Evolutionary conservation across 1,140 invertebrate species (phyloP), one percentile per base, ranked within the genome.

Genomic region (Eumeta japonica): DNA sequence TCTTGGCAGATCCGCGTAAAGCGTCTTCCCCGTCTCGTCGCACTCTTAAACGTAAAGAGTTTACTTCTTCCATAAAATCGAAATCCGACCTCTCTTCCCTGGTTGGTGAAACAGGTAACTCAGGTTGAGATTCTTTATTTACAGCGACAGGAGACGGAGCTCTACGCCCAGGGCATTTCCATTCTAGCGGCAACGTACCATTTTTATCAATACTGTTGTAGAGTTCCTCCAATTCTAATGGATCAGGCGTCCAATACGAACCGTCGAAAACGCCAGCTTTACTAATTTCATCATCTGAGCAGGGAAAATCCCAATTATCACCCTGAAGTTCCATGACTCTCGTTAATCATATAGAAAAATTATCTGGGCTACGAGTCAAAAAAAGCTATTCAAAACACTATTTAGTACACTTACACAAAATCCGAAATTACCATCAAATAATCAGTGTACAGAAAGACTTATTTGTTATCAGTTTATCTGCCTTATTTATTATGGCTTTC

Each of bases 1-100:
- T 87, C 52, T 87, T 88, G 0, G 85, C 84, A 46, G 84, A 86
- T 3, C 84, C 84, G 48, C 85, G 80, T 10, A 84, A 76, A 3
- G 82, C 82, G 36, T 80, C 81, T 39, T 80, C 79, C 0, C 81
- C 82, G 41, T 81, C 79, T 46, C 83, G 76, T 0, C 75, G 54
- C 4, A 85, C 83, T 37, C 82, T 79, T 28, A 85, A 53, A 42
- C 81, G 75, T 13, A 84, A 77, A 2, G 82, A 83, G 30, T 79
- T 79, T 53, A 84, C 81, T 64, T 87, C 85, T 44, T 87, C 85
- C 81, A 85, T 83, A 38, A 87, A 88, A 64, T 87, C 85, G 60
- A 87, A 87, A 52, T 87, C 83, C 0, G 83, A 83, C 50, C 80
- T 80, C 43, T 84, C 81, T 55, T 84, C 83, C 62, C 81, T 51